Evolutionary conservation across 1,140 invertebrate genomes (phyloP), one percentile per base, ranked within the genome.

Genomic region (Zophobas morio): DNA sequence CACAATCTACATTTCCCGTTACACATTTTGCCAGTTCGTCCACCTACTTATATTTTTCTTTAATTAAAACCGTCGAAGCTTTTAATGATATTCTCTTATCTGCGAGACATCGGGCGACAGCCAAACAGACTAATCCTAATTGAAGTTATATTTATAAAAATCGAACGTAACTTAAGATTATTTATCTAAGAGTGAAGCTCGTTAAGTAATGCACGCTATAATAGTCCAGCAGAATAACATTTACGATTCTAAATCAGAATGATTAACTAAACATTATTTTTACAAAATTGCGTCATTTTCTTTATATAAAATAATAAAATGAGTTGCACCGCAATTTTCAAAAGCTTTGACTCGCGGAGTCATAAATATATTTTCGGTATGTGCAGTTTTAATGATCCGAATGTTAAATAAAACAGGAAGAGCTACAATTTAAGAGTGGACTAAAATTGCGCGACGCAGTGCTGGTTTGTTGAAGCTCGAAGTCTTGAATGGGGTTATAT

Each of bases 151-250:
- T 63, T 66, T 66, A 20, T 66, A 66, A 66, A 63, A 66, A 33
- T 2, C 60, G 39, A 42, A n/a, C 49, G 1, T n/a, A 66, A 66
- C 39, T 66, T 32, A 33, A 42, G 39, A 66, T 66, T 66, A 66
- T 66, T 66, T 66, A 42, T 66, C 60, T 42, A 42, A 40, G 60
- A 66, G 6, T 40, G 20, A 42, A 66, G 37, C 60, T 66, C 60
- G 60, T 66, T 66, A 66, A 66, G 60, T 66, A 66, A 66, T 66
- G 60, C 60, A 66, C n/a, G 39, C 60, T 66, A 32, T 66, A 66
- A 42, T 20, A 42, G 37, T 32, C 39, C 39, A 42, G 33, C 42
- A 66, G 37, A 66, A 66, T 20, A 66, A 66, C 60, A 66, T 66
- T 66, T 66, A 66, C 60, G 37, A 66, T 46, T n/a, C 39, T 66